A percentile compares a stretch with the other conserved stretches of the same genome.
Evolutionary conservation across 2,888 invertebrate species (phyloP).

Genomic region (Phorcus lineatus): DNA sequence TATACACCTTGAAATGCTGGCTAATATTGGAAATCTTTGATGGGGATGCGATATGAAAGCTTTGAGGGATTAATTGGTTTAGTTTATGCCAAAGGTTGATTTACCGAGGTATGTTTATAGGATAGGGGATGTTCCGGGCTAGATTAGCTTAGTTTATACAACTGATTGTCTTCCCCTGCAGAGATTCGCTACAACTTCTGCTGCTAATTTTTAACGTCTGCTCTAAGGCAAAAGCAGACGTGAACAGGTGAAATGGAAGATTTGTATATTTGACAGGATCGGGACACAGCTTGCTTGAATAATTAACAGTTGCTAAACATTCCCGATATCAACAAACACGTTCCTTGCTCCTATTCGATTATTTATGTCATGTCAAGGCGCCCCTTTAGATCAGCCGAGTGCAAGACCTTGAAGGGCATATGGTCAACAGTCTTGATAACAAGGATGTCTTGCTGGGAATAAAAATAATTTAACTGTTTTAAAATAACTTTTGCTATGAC

Average conservation of each 20-base stretch:
- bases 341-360: too few species aligned
- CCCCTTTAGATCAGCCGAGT: too few species aligned
- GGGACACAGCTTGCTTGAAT: too few species aligned
- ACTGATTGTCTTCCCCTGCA: background rate
- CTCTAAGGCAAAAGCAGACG: background rate
- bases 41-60: background rate
- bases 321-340: too few species aligned
- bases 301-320: too few species aligned
- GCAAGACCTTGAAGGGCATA: too few species aligned
- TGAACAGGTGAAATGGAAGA: background rate
- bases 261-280: background rate
- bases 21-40: background rate
- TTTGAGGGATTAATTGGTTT: slow-evolving; percentile 13
- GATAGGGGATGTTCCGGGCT: background rate
- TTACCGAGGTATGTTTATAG: background rate
- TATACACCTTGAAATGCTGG: background rate
- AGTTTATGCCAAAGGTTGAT: slow-evolving; percentile 16
- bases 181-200: background rate
- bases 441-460: too few species aligned
- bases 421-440: too few species aligned
- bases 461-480: too few species aligned
- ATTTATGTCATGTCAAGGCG: too few species aligned
- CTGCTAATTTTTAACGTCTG: background rate
- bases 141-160: slow-evolving; percentile 25
- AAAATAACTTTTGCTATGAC: too few species aligned